Base-by-base conservation (phyloP, 2,113 vertebrate species). In the Leuciscus idus region DNA sequence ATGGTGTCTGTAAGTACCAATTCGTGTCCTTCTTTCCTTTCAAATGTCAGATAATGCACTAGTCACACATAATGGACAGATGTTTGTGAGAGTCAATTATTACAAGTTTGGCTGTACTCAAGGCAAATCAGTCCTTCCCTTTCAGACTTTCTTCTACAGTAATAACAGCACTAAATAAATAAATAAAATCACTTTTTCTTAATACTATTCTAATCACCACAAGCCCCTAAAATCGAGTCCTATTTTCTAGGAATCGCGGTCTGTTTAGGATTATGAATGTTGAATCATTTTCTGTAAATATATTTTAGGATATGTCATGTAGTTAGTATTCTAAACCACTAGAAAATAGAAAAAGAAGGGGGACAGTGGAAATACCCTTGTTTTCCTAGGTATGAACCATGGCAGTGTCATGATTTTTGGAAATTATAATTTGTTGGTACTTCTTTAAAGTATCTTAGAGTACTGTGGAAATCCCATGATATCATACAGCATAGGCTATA, bases 31-130 rank as follows among this genome's bases (percentile, higher is more conserved):
- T 21, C 26, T 17, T 61, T 26, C 33, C 36, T 43, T 43, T 81
- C 17, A 81, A 81, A 81, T 81, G 57, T 43, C 21, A 13, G 21
- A 26, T 62, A 80, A 80, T 80, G 52, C 23, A 43, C 36, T 80
- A 43, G 23, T 62, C 33, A 28, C 39, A 12, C 36, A 12, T 17
- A 62, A 80, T 80, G 77, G 55, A 62, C 23, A 52, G 74, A 10
- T 80, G 78, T 26, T 43, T 62, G 21, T 43, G 21, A 61, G 36
- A 62, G 77, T 61, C 33, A 62, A 4, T 59, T 59, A 26, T n/a
- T 59, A 79, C 11, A 3, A 59, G 75, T 23, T 78, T 78, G 17
- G 11, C 78, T 46, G 6, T 6, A 12, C n/a, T n/a, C n/a, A 17
- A 55, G 7, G 50, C 15, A 33, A 77, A 77, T 77, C 19, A 13